Evolutionary conservation across 2,113 vertebrate species (phyloP).

Genomic region (Hoplias malabaricus): DNA sequence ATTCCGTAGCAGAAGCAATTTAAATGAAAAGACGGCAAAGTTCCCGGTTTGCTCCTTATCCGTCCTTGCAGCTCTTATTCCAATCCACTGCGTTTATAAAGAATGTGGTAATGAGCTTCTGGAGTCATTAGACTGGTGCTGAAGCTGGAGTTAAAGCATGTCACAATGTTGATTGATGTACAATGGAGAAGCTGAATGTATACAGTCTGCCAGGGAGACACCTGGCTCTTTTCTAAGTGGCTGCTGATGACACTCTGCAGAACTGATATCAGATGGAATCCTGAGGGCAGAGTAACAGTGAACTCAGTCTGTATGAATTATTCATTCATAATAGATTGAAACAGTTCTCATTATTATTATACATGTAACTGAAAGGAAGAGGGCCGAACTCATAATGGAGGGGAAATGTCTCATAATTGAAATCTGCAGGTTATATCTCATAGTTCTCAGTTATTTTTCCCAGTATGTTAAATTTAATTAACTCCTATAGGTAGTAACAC

Average conservation of each 20-base stretch:
- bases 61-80: not conserved
- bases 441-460: not conserved
- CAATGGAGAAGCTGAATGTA: not conserved
- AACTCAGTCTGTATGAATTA: not conserved
- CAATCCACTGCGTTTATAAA: not conserved
- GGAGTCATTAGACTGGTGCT: slow-evolving; percentile 10
- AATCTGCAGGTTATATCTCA: not conserved
- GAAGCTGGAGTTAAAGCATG: not conserved
- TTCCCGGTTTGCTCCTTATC: not conserved
- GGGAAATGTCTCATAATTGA: not conserved
- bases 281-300: not conserved
- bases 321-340: not conserved
- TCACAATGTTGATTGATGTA: not conserved
- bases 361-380: not conserved
- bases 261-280: not conserved
- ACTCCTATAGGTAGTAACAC: no score
- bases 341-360: not conserved
- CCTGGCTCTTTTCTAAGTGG: not conserved
- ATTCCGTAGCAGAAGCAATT: slow-evolving; percentile 1
- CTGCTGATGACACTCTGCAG: not conserved
- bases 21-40: slow-evolving; percentile 16
- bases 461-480: no score
- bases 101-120: not conserved
- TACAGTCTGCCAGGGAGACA: not conserved
- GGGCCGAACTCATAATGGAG: not conserved